Evolutionary conservation across 2,888 invertebrate species (phyloP).

Genomic region (Pseudanteris insignis): DNA sequence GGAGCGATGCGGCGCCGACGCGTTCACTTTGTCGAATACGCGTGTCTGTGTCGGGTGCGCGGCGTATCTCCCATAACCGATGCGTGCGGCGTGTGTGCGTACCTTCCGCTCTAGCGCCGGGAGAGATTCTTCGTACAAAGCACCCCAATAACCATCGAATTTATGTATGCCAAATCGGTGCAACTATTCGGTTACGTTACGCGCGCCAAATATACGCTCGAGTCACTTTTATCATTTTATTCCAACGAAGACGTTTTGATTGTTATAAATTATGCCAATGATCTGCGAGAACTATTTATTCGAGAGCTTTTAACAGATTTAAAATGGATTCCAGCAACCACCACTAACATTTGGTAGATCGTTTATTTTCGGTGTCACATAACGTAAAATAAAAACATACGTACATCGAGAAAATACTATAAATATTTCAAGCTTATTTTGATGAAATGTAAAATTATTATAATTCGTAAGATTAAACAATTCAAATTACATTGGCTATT

Average conservation of each 20-base stretch:
- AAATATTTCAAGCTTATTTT: too few species aligned
- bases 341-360: too few species aligned
- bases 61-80: slow-evolving; percentile 21
- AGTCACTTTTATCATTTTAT: slow-evolving; percentile 14
- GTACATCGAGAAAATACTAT: too few species aligned
- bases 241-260: slow-evolving; percentile 3
- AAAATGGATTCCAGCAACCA: too few species aligned
- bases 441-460: too few species aligned
- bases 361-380: too few species aligned
- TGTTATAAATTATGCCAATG: background rate
- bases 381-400: too few species aligned
- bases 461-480: too few species aligned
- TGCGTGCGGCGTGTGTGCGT: slow-evolving; percentile 25
- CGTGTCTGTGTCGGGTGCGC: slow-evolving; percentile 19
- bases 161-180: slow-evolving; percentile 27
- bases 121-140: slow-evolving; percentile 34
- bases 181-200: slow-evolving; percentile 18
- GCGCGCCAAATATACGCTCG: slow-evolving; percentile 13
- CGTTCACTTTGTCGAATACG: slow-evolving; percentile 39
- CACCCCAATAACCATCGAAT: slow-evolving; percentile 32
- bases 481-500: too few species aligned
- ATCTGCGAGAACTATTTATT: background rate
- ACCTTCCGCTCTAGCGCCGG: slow-evolving; percentile 28
- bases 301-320: background rate
- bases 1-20: slow-evolving; percentile 30